A percentile compares a stretch with the other conserved stretches of the same genome.
Evolutionary conservation across 2,888 invertebrate genomes (phyloP).

Genomic region (Crioceris asparagi): DNA sequence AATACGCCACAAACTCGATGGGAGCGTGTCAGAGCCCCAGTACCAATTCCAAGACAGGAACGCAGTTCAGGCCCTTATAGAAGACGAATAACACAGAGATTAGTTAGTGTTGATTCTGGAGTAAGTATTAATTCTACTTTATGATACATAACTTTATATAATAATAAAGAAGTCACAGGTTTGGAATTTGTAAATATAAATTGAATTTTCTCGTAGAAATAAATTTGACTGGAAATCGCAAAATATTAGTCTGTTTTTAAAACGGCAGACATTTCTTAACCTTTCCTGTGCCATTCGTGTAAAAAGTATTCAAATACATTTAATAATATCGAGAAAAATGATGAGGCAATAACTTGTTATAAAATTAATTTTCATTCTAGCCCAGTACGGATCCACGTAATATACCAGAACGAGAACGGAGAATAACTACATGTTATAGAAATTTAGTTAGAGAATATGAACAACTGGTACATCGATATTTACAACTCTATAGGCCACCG

Average conservation of each 20-base stretch:
- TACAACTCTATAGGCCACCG: slow-evolving; percentile 38
- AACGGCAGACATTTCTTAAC: too few species aligned
- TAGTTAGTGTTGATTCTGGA: slow-evolving; percentile 14
- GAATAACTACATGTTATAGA: slow-evolving; percentile 40
- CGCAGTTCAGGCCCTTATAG: slow-evolving; percentile 30
- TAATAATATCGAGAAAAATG: too few species aligned
- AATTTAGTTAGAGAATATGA: slow-evolving; percentile 43
- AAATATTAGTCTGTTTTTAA: too few species aligned
- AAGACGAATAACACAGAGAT: slow-evolving; percentile 31
- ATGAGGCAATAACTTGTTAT: too few species aligned
- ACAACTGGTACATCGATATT: slow-evolving; percentile 40
- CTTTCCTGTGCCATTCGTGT: too few species aligned
- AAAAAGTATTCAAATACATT: too few species aligned
- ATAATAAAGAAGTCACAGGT: too few species aligned
- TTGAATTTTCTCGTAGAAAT: slow-evolving; percentile 4
- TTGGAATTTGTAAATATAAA: slow-evolving; percentile 1
- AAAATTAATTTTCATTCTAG: too few species aligned
- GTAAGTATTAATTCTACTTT: too few species aligned
- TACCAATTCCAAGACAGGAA: slow-evolving; percentile 32
- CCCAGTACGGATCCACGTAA: too few species aligned
- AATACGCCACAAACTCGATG: slow-evolving; percentile 46
- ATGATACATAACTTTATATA: too few species aligned
- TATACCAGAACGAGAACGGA: slow-evolving; percentile 38
- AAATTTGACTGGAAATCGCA: too few species aligned
- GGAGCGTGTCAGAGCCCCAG: slow-evolving; percentile 39